Conservation (phyloP, 2,113 vertebrate genomes). For the Apteryx mantelli region DNA sequence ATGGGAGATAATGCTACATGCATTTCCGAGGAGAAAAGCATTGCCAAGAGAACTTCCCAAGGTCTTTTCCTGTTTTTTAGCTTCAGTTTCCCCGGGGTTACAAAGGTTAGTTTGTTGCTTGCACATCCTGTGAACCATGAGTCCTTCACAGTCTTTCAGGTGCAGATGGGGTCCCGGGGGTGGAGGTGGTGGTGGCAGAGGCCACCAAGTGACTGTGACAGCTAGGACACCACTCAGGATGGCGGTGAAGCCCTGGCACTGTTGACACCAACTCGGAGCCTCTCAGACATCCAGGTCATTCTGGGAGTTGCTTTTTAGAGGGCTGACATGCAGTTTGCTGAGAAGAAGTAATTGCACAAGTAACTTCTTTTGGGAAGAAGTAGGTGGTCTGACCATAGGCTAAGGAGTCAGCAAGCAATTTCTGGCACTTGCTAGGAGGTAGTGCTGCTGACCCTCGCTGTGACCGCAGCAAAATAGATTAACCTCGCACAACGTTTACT, state of each 20-base stretch:
- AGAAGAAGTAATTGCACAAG: background rate
- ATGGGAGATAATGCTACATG: background rate
- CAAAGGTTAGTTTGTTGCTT: background rate
- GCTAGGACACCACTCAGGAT: too few relatives aligned
- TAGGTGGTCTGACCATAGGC: background rate
- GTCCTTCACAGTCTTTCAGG: background rate
- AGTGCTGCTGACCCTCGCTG: accelerated
- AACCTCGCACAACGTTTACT: accelerated
- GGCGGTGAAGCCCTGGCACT: background rate
- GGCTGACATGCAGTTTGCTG: background rate
- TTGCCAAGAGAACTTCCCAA: background rate
- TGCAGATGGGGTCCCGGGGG: background rate
- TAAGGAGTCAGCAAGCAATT: background rate
- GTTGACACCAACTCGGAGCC: accelerated
- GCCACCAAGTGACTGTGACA: too few relatives aligned
- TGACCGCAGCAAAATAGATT: background rate
- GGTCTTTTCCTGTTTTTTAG: background rate
- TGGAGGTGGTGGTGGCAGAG: background rate
- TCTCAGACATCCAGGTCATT: background rate
- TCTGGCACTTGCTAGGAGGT: background rate
- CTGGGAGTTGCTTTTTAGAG: background rate
- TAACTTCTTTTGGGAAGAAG: background rate
- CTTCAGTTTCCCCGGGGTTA: background rate
- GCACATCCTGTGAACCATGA: background rate
- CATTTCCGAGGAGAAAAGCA: background rate